Percentiles rank a stretch among this genome's conserved stretches.
Evolutionary conservation across 2,797 vertebrate genomes (phyloP).

Genomic region (Rachycentron canadum): DNA sequence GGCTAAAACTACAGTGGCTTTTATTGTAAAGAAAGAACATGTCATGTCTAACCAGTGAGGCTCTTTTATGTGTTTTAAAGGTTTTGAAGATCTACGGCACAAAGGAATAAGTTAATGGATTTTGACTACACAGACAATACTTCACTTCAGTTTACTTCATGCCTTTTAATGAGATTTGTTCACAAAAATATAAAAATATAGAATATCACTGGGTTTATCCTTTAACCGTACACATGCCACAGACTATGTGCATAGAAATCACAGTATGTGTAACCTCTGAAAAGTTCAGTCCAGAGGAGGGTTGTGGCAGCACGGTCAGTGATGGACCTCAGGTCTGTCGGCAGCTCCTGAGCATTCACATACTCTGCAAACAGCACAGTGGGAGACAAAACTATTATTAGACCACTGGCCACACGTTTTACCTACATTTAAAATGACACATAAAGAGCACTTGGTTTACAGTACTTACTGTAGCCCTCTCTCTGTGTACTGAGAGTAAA

Average conservation of each 20-base stretch:
- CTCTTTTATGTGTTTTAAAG: neutral
- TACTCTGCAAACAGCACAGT: slow-evolving; percentile 81
- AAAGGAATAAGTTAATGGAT: neutral
- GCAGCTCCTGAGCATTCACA: slow-evolving; percentile 87
- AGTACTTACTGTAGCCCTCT: slow-evolving; percentile 80
- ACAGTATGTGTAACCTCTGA: slow-evolving; percentile 84
- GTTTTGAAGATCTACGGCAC: neutral
- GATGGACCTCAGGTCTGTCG: slow-evolving; percentile 87
- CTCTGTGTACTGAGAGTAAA: slow-evolving; percentile 76
- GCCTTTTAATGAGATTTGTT: neutral
- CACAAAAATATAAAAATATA: neutral
- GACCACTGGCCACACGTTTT: neutral
- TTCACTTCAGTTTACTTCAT: neutral
- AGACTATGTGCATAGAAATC: neutral
- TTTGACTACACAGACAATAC: neutral
- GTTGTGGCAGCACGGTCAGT: slow-evolving; percentile 92
- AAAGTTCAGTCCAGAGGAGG: slow-evolving; percentile 93
- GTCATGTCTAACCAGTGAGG: too few species aligned
- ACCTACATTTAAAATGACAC: neutral
- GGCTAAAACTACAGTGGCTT: too few species aligned
- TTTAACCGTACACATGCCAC: neutral
- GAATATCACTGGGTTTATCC: neutral
- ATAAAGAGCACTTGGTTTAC: neutral
- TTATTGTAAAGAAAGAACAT: too few species aligned
- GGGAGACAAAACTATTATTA: neutral